phyloP scores from a whole-genome alignment of 2,797 vertebrate species.

The Microctenopoma stevenorrisi region DNA sequence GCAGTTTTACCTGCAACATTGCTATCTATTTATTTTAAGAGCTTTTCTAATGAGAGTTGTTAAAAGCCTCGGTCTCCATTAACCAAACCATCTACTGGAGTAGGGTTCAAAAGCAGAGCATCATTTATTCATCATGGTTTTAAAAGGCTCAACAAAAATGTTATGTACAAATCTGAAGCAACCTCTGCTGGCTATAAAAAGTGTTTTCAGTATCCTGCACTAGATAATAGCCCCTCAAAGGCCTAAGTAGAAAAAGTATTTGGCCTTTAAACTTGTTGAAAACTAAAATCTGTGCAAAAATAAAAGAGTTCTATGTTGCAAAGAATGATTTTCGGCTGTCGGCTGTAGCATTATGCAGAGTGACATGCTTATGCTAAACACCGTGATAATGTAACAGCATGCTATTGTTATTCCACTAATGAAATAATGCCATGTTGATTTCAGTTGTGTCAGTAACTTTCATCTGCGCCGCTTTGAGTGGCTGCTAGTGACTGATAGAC shows the following conservation, averaged over 20 bases:
- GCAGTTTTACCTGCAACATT: constrained; percentile 44
- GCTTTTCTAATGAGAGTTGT: constrained; percentile 67
- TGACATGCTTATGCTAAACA: not conserved
- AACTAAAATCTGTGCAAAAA: constrained; percentile 10
- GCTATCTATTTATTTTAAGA: constrained; percentile 64
- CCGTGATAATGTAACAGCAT: not conserved
- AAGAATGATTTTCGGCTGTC: not conserved
- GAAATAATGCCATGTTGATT: constrained; percentile 5
- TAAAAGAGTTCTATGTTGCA: not conserved
- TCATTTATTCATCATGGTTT: constrained; percentile 76
- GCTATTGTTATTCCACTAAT: constrained; percentile 7
- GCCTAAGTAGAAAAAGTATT: constrained; percentile 21
- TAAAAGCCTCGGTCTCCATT: constrained; percentile 63
- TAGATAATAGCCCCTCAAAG: constrained; percentile 37
- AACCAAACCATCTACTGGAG: constrained; percentile 55
- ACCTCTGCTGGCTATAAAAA: constrained; percentile 29
- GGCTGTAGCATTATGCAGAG: constrained; percentile 12
- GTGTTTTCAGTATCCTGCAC: constrained; percentile 32
- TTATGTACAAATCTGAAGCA: constrained; percentile 60
- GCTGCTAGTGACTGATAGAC: constrained; percentile 42
- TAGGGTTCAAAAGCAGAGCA: constrained; percentile 66
- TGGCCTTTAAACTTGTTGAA: constrained; percentile 25
- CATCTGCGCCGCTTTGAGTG: constrained; percentile 24
- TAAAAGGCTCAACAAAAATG: constrained; percentile 74
- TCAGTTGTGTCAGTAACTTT: not conserved